Evolutionary conservation across 2,797 vertebrate genomes (phyloP), one percentile per base, ranked within the genome.

Genomic region (Mus minutoides): DNA sequence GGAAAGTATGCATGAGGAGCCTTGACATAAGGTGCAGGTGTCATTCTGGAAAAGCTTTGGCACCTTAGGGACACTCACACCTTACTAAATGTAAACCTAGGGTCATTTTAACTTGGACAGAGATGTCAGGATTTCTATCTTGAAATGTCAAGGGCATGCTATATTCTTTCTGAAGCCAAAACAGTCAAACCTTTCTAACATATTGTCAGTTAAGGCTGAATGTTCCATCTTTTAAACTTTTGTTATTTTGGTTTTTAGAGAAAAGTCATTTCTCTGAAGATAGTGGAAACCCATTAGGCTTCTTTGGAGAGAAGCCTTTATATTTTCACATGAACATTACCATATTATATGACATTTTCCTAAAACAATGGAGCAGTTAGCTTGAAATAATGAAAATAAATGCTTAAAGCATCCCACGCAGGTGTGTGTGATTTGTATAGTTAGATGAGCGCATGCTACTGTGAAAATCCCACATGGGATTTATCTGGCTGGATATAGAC

Each of bases 241-340:
- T 78, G 34, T 97, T 97, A 86, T 94, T 75, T 88, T 90, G 26
- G 76, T 96, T 95, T 94, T n/a, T n/a, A n/a, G 82, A 96, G 86
- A 96, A 97, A 94, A 97, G 19, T 69, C 86, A 34, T 95, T 98
- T 91, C 95, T 60, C 37, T 80, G 96, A 86, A 95, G 97, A 77
- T 95, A 90, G 73, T 71, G 83, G 93, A 82, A 97, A 90, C 73
- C 40, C 19, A 29, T 91, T 78, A 78, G 84, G 85, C 97, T 97
- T 97, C 96, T 83, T 78, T 24, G 76, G 95, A 97, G 95, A 97
- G 85, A 64, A 77, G 76, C 0, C 97, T 98, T 97, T 92, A 91
- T 76, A 1, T 94, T 80, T 49, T 19, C 43, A 67, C 17, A 67
- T 3, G 1, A 64, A 22, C 29, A 49, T 67, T 34, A 24, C 19